Conservation (phyloP, 2,888 invertebrate genomes). For the Spatulosminthurus flaviceps region DNA sequence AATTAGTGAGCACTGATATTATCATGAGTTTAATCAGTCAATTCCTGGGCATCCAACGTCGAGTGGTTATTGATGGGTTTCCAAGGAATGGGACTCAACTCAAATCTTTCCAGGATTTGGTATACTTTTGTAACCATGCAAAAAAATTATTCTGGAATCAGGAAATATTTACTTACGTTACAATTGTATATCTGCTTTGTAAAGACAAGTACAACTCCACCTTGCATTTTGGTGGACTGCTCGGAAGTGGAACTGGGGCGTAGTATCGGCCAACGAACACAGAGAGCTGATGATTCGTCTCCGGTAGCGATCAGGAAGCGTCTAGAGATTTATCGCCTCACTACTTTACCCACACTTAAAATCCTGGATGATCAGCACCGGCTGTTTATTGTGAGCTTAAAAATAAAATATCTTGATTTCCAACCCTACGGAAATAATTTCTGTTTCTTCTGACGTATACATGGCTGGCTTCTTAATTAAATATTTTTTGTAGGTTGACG, state of each 20-base stretch:
- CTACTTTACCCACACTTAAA: conserved; percentile 89
- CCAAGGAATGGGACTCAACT: conserved; percentile 91
- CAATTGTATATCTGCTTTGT: not conserved
- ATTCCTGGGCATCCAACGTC: conserved; percentile 73
- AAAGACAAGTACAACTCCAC: conserved; percentile 81
- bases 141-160: not conserved
- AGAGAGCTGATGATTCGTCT: conserved; percentile 74
- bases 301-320: conserved; percentile 84
- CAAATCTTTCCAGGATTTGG: conserved; percentile 87
- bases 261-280: conserved; percentile 64
- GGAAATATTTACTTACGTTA: not conserved
- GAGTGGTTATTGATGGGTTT: conserved; percentile 88
- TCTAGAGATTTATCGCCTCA: conserved; percentile 85
- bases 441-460: no score
- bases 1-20: conserved; percentile 74
- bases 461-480: not conserved
- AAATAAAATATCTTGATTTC: no score
- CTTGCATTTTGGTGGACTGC: conserved; percentile 86
- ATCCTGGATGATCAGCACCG: conserved; percentile 82
- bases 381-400: conserved; percentile 81
- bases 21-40: conserved; percentile 63
- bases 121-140: conserved; percentile 65
- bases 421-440: no score
- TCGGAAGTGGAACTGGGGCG: conserved; percentile 88
- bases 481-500: conserved; percentile 54